Evolutionary conservation across 2,797 vertebrate species (phyloP).

Genomic region (Heteromormyrus szaboi): DNA sequence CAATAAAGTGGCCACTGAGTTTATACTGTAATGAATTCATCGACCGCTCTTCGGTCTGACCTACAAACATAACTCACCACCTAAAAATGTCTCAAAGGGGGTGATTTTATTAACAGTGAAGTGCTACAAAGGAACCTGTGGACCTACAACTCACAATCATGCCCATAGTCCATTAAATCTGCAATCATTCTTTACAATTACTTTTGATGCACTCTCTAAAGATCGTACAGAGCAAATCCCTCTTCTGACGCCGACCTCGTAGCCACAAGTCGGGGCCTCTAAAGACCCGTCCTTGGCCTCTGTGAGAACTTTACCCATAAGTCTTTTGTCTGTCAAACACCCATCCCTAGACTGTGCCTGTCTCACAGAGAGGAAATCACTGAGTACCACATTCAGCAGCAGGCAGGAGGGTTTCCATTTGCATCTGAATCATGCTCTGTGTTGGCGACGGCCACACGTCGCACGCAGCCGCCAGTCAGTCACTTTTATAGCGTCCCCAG

Average conservation of each 20-base stretch:
- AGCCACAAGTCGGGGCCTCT: neutral
- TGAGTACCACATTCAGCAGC: neutral
- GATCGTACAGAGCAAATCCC: neutral
- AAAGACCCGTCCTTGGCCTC: neutral
- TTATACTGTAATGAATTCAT: constrained; percentile 2
- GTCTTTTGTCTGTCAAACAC: neutral
- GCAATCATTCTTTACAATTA: neutral
- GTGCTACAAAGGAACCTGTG: neutral
- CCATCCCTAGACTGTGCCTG: neutral
- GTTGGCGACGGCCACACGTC: neutral
- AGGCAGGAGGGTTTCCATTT: neutral
- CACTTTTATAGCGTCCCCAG: neutral
- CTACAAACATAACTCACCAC: neutral
- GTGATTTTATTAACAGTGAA: neutral
- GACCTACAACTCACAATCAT: neutral
- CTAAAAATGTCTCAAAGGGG: constrained; percentile 1
- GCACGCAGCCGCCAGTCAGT: neutral
- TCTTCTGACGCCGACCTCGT: neutral
- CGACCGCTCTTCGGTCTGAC: neutral
- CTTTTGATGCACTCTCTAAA: neutral
- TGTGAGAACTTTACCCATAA: neutral
- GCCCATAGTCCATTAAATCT: neutral
- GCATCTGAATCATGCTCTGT: constrained; percentile 6
- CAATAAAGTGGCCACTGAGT: neutral
- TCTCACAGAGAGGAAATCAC: neutral